Base-by-base conservation (phyloP, 2,113 vertebrate species). In the Spea bombifrons region DNA sequence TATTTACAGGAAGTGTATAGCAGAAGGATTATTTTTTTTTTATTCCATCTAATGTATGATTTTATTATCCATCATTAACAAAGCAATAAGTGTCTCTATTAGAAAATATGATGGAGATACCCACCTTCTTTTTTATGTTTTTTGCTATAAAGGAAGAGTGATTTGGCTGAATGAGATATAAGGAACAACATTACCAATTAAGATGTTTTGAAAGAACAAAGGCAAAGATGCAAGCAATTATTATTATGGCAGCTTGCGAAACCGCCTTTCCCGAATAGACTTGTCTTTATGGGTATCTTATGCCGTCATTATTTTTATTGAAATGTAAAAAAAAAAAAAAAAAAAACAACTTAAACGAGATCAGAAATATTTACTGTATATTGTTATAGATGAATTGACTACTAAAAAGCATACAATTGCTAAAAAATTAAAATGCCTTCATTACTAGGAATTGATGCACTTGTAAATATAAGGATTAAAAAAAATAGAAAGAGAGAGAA, bases 341-440 rank as follows among this genome's bases (percentile, higher is more conserved):
- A 74, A 30, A 30, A 1, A 53, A 67, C 74, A 74, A 67, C 48
- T 17, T 74, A 49, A 50, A 80, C 48, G 77, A 73, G 70, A 67
- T 67, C 65, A 49, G 43, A 80, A 73, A 80, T 68, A 71, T 80
- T 80, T 80, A 68, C 50, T 74, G 71, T 80, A 74, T 10, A 80
- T 80, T 80, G 71, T 74, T 80, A 61, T 50, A 68, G 71, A 80
- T 68, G 64, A 80, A 68, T 73, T 68, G 78, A 74, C 64, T 59
- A 74, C 57, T 61, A 57, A 80, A 46, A 68, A 48, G 66, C 71
- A 67, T 66, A 73, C 70, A 73, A 65, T 65, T 52, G 59, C 69
- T 72, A 55, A 55, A 73, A 70, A 71, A 49, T 45, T 73, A 79
- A 71, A 71, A 48, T 15, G 53, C 52, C 10, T 15, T 73, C 43